These are phyloP conservation scores for Cydia pomonella DNA, from an alignment of 1,140 invertebrate genomes.

Conservation along the genomic window DNA sequence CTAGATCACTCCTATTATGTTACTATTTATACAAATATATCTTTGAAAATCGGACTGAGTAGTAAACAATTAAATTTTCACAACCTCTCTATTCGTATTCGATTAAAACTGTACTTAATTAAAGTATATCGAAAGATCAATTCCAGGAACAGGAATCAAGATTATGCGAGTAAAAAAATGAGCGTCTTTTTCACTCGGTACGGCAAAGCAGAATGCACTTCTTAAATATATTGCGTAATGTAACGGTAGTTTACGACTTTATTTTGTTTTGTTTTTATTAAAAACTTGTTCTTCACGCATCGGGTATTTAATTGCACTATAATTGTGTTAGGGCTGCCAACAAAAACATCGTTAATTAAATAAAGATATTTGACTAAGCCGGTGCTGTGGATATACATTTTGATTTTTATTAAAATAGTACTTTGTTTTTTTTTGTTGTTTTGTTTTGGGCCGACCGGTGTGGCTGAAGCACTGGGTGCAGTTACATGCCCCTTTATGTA, in stretches of 20 bases:
- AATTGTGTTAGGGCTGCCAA: background rate
- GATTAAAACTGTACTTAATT: background rate
- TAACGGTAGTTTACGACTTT: constrained; percentile 10
- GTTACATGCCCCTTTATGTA: too few species aligned
- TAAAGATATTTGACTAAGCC: too few species aligned
- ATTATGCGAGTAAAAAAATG: background rate
- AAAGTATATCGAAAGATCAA: constrained; percentile 3
- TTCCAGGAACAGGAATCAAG: background rate
- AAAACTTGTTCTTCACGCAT: constrained; percentile 8
- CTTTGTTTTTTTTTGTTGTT: too few species aligned
- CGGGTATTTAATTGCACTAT: background rate
- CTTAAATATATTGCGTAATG: background rate
- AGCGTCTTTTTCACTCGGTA: background rate
- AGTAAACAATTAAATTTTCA: too few species aligned
- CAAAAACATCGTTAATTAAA: background rate
- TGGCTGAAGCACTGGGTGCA: too few species aligned
- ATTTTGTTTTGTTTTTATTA: background rate
- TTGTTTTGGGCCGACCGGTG: too few species aligned
- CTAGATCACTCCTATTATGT: too few species aligned
- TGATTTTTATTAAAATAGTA: too few species aligned
- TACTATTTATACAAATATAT: too few species aligned
- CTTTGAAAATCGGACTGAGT: too few species aligned
- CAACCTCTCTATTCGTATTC: too few species aligned
- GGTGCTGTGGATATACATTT: too few species aligned
- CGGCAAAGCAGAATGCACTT: background rate